Base-by-base conservation (phyloP, 2,888 invertebrate genomes). In the Melanophora roralis region DNA sequence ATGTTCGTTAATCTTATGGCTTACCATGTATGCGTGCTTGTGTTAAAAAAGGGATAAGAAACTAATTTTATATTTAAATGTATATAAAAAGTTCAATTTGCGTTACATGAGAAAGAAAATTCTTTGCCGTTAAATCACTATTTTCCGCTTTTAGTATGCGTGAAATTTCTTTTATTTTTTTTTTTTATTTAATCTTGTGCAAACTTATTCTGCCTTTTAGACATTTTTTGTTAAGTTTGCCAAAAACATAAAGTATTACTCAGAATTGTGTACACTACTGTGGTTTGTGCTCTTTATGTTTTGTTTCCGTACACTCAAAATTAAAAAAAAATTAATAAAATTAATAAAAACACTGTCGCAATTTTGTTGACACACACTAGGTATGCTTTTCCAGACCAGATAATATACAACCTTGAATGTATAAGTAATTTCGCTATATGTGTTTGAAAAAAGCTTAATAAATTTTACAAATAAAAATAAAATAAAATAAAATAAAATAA, bases 51-150 rank as follows among this genome's bases (percentile, higher is more conserved):
- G 59, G 36, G 73, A 65, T 64, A 49, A 64, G 36, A 69, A 76
- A 47, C 75, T 73, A 80, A 84, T 82, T 84, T 40, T 49, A 34
- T 53, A 36, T 45, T n/a, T n/a, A n/a, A n/a, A 27, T n/a, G 51
- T 60, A 59, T 38, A 75, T 84, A 84, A 80, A 76, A 86, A 86
- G 87, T 88, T 87, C 88, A 88, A 87, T 87, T 88, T 87, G 85
- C 82, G 84, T 86, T 81, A 64, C 74, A 53, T 38, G 32, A 65
- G 38, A 38, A 65, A 59, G 49, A 71, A 59, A 65, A 85, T 86
- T 84, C 85, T 86, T 87, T 86, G 86, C 84, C 87, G 85, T 87
- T 87, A 87, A 87, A 87, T 88, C 88, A 86, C 87, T 87, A 87
- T 87, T 86, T 88, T 87, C 86, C 88, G 86, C 84, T 86, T 85